Evolutionary conservation across 2,888 invertebrate species (phyloP).

Genomic region (Neelides folsomi): DNA sequence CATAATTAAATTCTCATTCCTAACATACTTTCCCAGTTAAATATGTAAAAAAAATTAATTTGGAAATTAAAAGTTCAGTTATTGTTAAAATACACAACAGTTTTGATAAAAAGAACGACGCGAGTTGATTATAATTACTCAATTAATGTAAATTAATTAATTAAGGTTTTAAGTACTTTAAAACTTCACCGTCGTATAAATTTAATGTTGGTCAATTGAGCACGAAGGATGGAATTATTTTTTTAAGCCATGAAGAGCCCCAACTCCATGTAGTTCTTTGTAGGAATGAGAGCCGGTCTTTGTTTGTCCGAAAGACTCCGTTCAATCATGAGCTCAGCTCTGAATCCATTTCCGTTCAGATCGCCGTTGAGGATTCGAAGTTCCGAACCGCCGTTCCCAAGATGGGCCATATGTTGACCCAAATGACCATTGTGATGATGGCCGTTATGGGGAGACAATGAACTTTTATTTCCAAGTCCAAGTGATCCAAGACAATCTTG

Average conservation of each 20-base stretch:
- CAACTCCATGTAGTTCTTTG: slow-evolving; percentile 21
- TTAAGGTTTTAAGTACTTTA: too few relatives aligned
- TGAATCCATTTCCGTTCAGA: slow-evolving; percentile 5
- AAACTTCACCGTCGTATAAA: too few relatives aligned
- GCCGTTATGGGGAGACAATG: background rate
- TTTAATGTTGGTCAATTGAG: too few relatives aligned
- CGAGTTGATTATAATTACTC: too few relatives aligned
- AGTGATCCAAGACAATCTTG: slow-evolving; percentile 19
- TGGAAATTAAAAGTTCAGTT: too few relatives aligned
- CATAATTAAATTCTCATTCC: too few relatives aligned
- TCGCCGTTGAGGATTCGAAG: slow-evolving; percentile 13
- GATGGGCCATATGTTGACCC: slow-evolving; percentile 6
- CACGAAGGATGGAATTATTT: background rate
- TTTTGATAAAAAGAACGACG: too few relatives aligned
- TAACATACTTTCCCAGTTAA: too few relatives aligned
- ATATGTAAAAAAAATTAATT: too few relatives aligned
- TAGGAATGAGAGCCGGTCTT: slow-evolving; percentile 15
- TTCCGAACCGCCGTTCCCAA: slow-evolving; percentile 11
- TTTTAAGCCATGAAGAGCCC: slow-evolving; percentile 23
- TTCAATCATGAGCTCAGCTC: slow-evolving; percentile 17
- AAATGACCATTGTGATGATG: slow-evolving; percentile 8
- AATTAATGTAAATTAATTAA: too few relatives aligned
- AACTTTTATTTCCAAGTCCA: background rate
- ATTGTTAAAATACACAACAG: too few relatives aligned
- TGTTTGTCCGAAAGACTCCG: slow-evolving; percentile 17